Evolutionary conservation across 2,797 vertebrate species (phyloP), one percentile per base, ranked within the genome.

Genomic region (Numenius phaeopus): DNA sequence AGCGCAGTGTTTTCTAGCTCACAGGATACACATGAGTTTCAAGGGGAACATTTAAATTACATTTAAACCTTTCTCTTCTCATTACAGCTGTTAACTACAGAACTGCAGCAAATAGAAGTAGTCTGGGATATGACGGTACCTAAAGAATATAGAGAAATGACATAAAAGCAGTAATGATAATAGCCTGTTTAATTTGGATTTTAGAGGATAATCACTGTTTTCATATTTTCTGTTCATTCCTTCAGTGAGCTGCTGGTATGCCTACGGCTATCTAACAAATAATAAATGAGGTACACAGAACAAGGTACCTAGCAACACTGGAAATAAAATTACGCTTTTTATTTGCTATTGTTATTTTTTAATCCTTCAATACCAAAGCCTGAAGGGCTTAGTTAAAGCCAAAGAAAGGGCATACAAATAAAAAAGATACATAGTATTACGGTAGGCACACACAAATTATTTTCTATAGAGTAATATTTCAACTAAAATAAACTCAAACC

Each of bases 311-410:
- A 89, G 93, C 54, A 59, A 96, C 90, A 91, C 2, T 88, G 96
- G 96, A 98, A 95, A 98, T 85, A 92, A 96, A 96, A 90, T 95
- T 52, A 65, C 14, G 59, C 88, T 94, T 97, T 97, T 97, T 97
- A 97, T 98, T 98, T 98, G 91, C 95, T 97, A 95, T 96, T 97
- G 95, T 98, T 98, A 97, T 95, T 98, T 98, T 94, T 98, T 97
- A 98, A 97, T 96, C 96, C 93, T 94, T 91, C 95, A 94, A 95
- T 98, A 95, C 84, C 91, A 93, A 94, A 70, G 95, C 91, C 96
- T 94, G 89, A 75, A 90, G 96, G 95, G 96, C 96, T 97, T 96
- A 95, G 82, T 87, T 90, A 95, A 86, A 96, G 92, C 89, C 98
- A 92, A 91, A 94, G 90, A 95, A 97, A 96, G 87, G 89, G 93